A percentile compares a stretch with the other conserved stretches of the same genome.
Evolutionary conservation across 53 echinoderm and acorn worm genomes (phyloP).

Genomic region (Holothuria leucospilota): DNA sequence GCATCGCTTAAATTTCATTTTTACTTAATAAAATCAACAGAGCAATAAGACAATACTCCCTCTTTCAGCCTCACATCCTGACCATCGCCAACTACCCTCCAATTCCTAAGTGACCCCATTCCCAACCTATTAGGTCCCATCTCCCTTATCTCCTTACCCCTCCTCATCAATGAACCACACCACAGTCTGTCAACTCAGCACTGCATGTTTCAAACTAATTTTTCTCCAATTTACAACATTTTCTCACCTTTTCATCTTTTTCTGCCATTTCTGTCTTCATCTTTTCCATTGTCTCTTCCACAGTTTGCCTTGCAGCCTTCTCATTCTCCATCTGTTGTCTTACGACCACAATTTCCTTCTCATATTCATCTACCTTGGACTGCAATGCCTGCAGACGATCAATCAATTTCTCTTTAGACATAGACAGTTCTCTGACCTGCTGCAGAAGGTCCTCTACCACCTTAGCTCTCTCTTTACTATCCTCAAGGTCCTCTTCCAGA

Average conservation of each 20-base stretch:
- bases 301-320: background rate
- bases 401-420: conserved; percentile 74
- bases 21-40: too few relatives aligned
- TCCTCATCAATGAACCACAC: too few relatives aligned
- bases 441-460: conserved; percentile 36
- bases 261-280: conserved; percentile 21
- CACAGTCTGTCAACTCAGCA: too few relatives aligned
- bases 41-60: too few relatives aligned
- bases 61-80: too few relatives aligned
- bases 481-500: conserved; percentile 50
- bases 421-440: conserved; percentile 63
- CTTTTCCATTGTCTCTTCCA: background rate
- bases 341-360: conserved; percentile 62
- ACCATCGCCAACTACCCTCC: too few relatives aligned
- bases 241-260: too few relatives aligned
- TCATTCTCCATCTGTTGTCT: conserved; percentile 51
- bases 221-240: background rate
- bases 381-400: conserved; percentile 61
- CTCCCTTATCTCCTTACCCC: too few relatives aligned
- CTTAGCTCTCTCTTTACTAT: conserved; percentile 15
- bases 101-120: too few relatives aligned
- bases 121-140: too few relatives aligned
- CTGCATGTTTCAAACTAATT: background rate
- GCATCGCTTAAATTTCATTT: too few relatives aligned
- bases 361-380: conserved; percentile 74